Evolutionary conservation across 2,888 invertebrate species (phyloP).

Genomic region (Tridacna gigas): DNA sequence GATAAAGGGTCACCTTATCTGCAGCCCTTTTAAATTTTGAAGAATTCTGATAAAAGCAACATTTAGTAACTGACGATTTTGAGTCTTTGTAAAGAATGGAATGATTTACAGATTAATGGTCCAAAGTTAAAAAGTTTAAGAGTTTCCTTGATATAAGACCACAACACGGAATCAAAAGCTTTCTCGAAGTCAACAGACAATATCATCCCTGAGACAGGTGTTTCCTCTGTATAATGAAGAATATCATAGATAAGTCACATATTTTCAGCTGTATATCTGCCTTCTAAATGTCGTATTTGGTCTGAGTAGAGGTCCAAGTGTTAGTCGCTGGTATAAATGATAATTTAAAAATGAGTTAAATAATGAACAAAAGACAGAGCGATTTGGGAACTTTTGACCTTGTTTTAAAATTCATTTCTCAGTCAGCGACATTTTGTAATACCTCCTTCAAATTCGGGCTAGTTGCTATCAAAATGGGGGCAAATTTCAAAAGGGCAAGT

Average conservation of each 20-base stretch:
- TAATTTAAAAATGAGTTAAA: too few relatives aligned
- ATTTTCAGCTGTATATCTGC: constrained; percentile 12
- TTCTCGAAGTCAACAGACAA: background rate
- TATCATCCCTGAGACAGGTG: background rate
- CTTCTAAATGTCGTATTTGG: constrained; percentile 28
- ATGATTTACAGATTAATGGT: background rate
- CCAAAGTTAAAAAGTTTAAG: too few relatives aligned
- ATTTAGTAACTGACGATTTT: background rate
- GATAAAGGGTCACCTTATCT: background rate
- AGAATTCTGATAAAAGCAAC: background rate
- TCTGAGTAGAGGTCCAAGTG: too few relatives aligned
- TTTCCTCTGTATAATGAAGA: background rate
- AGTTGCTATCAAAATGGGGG: too few relatives aligned
- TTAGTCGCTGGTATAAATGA: too few relatives aligned
- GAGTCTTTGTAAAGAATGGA: background rate
- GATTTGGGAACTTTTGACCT: too few relatives aligned
- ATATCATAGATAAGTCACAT: constrained; percentile 34
- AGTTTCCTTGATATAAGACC: background rate
- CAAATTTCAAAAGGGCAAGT: too few relatives aligned
- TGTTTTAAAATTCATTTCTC: too few relatives aligned
- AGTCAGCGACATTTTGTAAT: too few relatives aligned
- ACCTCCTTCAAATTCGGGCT: too few relatives aligned
- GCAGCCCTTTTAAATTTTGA: background rate
- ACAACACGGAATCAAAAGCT: background rate
- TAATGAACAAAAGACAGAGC: too few relatives aligned